Evolutionary conservation across 2,888 invertebrate genomes (phyloP).

Genomic region (Troilus luridus): DNA sequence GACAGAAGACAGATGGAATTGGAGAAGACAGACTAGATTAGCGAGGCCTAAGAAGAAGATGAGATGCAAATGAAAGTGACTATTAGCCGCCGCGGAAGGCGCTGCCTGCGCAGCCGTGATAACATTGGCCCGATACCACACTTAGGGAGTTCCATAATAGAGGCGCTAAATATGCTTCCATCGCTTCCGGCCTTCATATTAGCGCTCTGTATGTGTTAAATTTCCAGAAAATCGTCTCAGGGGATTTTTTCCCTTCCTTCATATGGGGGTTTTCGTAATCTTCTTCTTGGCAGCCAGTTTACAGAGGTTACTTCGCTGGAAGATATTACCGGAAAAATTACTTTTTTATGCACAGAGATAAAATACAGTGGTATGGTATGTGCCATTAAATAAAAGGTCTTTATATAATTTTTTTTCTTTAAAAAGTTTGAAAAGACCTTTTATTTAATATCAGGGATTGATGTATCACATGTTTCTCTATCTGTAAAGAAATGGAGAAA

Average conservation of each 20-base stretch:
- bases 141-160: neutral
- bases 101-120: neutral
- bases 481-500: too few species aligned
- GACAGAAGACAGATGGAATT: neutral
- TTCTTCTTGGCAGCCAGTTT: neutral
- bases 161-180: neutral
- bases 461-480: too few species aligned
- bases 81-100: neutral
- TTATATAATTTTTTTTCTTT: too few species aligned
- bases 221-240: neutral
- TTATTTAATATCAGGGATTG: too few species aligned
- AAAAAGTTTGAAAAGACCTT: too few species aligned
- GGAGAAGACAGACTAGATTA: neutral
- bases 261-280: neutral
- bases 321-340: too few species aligned
- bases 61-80: constrained; percentile 7
- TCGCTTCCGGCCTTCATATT: neutral
- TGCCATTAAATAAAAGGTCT: too few species aligned
- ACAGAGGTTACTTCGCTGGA: too few species aligned
- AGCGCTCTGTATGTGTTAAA: neutral
- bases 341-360: too few species aligned
- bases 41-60: neutral
- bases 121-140: neutral
- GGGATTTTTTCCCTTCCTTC: neutral
- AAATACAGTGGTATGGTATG: too few species aligned